Percentiles rank a stretch among this genome's conserved stretches.
phyloP scores from a whole-genome alignment of 1,140 invertebrate species.

The Drosophila willistoni region DNA sequence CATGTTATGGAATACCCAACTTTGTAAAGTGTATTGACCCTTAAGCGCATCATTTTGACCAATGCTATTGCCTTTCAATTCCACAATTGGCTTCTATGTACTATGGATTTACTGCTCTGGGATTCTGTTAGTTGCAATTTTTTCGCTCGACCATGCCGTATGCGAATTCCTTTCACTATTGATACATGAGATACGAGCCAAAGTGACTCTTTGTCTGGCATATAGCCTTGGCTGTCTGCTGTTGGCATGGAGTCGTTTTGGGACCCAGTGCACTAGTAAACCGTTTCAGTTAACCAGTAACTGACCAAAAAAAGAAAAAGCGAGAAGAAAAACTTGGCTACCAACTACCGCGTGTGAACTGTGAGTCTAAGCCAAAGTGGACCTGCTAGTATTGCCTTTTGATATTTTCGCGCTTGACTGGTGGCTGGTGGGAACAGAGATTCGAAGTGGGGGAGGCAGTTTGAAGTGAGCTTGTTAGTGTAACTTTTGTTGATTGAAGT shows the following conservation, averaged over 20 bases:
- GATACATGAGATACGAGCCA: slow-evolving; percentile 28
- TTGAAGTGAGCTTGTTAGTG: slow-evolving; percentile 70
- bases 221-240: slow-evolving; percentile 57
- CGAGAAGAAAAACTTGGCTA: slow-evolving; percentile 29
- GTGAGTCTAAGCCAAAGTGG: slow-evolving; percentile 39
- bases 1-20: too few species aligned
- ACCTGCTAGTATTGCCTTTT: slow-evolving; percentile 56
- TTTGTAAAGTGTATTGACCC: too few species aligned
- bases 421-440: neutral
- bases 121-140: slow-evolving; percentile 1
- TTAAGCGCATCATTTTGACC: neutral
- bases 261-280: slow-evolving; percentile 40
- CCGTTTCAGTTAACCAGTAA: slow-evolving; percentile 30
- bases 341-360: slow-evolving; percentile 68
- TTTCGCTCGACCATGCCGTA: slow-evolving; percentile 36
- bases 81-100: neutral
- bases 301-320: slow-evolving; percentile 54
- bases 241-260: slow-evolving; percentile 28
- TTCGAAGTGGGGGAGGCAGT: slow-evolving; percentile 28
- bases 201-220: slow-evolving; percentile 20
- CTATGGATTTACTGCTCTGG: neutral
- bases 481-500: slow-evolving; percentile 66
- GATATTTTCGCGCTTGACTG: slow-evolving; percentile 63
- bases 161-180: slow-evolving; percentile 71
- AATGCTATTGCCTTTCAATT: neutral